Base-by-base conservation (phyloP, 2,888 invertebrate genomes). In the Tetragonula carbonaria region DNA sequence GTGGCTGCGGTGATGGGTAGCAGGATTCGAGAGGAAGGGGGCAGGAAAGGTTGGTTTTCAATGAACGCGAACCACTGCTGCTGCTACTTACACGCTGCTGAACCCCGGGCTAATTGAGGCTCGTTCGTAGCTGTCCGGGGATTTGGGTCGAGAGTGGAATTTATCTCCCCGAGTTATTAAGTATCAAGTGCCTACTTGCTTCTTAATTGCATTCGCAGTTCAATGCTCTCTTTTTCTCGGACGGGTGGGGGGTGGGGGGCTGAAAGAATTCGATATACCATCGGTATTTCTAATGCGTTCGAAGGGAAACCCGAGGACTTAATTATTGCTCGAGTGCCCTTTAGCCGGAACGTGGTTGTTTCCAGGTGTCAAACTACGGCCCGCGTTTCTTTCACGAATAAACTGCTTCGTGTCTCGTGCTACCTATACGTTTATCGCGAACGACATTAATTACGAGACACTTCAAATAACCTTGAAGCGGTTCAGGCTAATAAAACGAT, bases 101-200 rank as follows among this genome's bases (percentile, higher is more conserved):
- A 72, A 77, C 53, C 66, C n/a, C 23, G 71, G 53, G 53, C 23
- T 77, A 72, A 77, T 77, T 77, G 77, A 77, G 53, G 71, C 38
- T 77, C 71, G 38, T 77, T 77, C 77, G 77, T 72, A 53, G 77
- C 77, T 71, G 77, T 77, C 77, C 77, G 51, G 62, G 63, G 77
- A 77, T 77, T 77, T 72, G 72, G 77, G 77, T 77, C 77, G 77
- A 77, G 77, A 63, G 77, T 33, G 77, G 53, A 77, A 77, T 77
- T 77, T 77, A 77, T 77, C 77, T 77, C 72, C 72, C 23, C 72
- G 72, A 72, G 77, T 77, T 77, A 77, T 77, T 77, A 77, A 77
- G 77, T 72, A 77, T 77, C 77, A 77, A 77, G 77, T 77, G 77
- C 77, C 63, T 45, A 53, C 79, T 50, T 68, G 66, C 79, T 75